A percentile compares a stretch with the other conserved stretches of the same genome.
phyloP scores from a whole-genome alignment of 2,113 vertebrate genomes.

The Perca fluviatilis region DNA sequence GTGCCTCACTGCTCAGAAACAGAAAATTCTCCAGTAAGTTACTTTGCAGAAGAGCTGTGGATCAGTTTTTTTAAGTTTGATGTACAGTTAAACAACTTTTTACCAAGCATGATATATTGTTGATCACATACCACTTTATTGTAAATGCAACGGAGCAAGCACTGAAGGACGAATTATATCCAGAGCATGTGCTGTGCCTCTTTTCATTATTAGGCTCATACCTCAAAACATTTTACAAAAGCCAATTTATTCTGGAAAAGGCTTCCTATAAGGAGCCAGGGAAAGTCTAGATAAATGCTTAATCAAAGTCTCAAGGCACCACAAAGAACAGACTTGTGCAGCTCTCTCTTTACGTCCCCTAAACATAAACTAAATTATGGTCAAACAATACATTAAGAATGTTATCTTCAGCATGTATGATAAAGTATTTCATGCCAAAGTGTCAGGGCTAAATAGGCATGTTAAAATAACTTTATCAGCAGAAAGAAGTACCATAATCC shows the following conservation, averaged over 20 bases:
- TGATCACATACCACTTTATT: constrained; percentile 46
- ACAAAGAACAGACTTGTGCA: background rate
- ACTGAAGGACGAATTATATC: constrained; percentile 35
- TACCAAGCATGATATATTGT: constrained; percentile 50
- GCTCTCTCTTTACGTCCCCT: background rate
- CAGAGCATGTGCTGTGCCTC: constrained; percentile 27
- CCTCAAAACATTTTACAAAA: constrained; percentile 48
- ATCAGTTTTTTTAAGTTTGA: constrained; percentile 63
- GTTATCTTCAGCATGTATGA: constrained; percentile 41
- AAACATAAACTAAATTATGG: constrained; percentile 31
- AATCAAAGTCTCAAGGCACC: constrained; percentile 33
- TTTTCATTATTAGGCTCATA: constrained; percentile 43
- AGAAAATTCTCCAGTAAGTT: constrained; percentile 77
- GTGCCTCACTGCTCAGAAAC: constrained; percentile 77
- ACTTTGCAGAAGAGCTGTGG: constrained; percentile 70
- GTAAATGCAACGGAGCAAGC: constrained; percentile 47
- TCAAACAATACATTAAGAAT: constrained; percentile 31
- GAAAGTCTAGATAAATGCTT: constrained; percentile 33
- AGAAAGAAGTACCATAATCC: constrained; percentile 43
- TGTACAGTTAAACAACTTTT: constrained; percentile 69
- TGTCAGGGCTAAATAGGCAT: constrained; percentile 41
- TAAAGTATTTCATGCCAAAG: constrained; percentile 32
- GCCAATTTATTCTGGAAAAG: constrained; percentile 42
- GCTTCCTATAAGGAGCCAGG: constrained; percentile 23
- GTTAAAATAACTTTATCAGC: constrained; percentile 47